Evolutionary conservation across 2,113 vertebrate species (phyloP), one percentile per base, ranked within the genome.

Genomic region (Brachypodius melanocephalos): DNA sequence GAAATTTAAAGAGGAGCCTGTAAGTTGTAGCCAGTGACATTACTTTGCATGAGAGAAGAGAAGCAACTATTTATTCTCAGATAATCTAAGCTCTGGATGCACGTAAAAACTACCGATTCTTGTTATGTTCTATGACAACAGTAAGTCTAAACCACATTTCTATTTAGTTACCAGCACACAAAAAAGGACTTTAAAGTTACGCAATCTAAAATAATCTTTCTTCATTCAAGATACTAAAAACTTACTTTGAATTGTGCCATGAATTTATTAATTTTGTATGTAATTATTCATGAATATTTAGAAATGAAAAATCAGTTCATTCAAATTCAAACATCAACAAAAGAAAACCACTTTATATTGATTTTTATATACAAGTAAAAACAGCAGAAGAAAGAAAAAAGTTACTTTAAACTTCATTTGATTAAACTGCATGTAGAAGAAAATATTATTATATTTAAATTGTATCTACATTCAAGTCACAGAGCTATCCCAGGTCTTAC

Each of bases 401-500:
- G 14, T 5, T 45, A 57, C 14, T 62, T 38, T 13, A 17, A 2
- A n/a, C 6, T 62, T 73, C 2, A 14, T 55, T 79, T 46, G 28
- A 68, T 38, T 59, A 66, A 72, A 42, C 2, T 2, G 0, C 19
- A 58, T 7, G 16, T 5, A 80, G 7, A 86, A 18, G 8, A 43
- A 49, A 71, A 54, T 2, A 43, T 0, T 21, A 3, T 17, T 55
- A 4, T 18, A 54, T 69, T 71, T 58, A 34, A 61, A 21, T 5
- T 58, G 4, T 19, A 43, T 16, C 52, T 42, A 65, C 31, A 83
- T 29, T 10, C 43, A 88, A 86, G 29, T 12, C 34, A 38, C 1
- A 79, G 7, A 45, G 21, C 62, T 48, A 77, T 8, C 15, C 38
- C n/a, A 94, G 86, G 62, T 54, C 85, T 97, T 98, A 99, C 99